These are phyloP conservation scores for Harpalus rufipes DNA, from an alignment of 2,888 invertebrate genomes.

Conservation along the genomic window DNA sequence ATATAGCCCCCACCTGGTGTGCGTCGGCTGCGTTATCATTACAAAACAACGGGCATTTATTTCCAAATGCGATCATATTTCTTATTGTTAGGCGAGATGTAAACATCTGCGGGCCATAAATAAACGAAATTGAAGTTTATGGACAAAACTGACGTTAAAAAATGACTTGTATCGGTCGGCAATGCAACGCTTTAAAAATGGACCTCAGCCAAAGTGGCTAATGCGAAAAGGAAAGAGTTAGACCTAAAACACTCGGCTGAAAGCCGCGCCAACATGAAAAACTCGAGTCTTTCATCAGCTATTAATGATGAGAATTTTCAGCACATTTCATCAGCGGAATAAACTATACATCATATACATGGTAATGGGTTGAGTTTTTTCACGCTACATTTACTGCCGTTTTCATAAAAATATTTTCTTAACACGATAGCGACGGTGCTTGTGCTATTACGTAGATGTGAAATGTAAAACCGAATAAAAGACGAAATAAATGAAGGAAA, in stretches of 20 bases:
- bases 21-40: conserved; percentile 36
- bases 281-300: neutral
- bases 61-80: conserved; percentile 33
- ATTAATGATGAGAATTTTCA: conserved; percentile 3
- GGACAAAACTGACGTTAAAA: conserved; percentile 43
- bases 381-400: neutral
- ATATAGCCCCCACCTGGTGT: conserved; percentile 24
- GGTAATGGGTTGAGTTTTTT: neutral
- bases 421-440: neutral
- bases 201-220: conserved; percentile 27
- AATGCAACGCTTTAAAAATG: conserved; percentile 36
- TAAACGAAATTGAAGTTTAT: conserved; percentile 48
- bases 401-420: neutral
- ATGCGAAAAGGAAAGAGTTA: conserved; percentile 50
- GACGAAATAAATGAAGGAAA: no score
- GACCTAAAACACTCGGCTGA: conserved; percentile 23
- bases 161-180: conserved; percentile 51
- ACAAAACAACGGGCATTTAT: conserved; percentile 31
- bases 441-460: neutral
- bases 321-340: neutral
- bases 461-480: neutral
- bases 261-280: neutral
- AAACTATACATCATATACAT: neutral
- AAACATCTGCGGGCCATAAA: conserved; percentile 44
- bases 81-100: conserved; percentile 40